These are phyloP conservation scores for Philopedon plagiatum DNA, from an alignment of 2,888 invertebrate genomes.

Conservation along the genomic window DNA sequence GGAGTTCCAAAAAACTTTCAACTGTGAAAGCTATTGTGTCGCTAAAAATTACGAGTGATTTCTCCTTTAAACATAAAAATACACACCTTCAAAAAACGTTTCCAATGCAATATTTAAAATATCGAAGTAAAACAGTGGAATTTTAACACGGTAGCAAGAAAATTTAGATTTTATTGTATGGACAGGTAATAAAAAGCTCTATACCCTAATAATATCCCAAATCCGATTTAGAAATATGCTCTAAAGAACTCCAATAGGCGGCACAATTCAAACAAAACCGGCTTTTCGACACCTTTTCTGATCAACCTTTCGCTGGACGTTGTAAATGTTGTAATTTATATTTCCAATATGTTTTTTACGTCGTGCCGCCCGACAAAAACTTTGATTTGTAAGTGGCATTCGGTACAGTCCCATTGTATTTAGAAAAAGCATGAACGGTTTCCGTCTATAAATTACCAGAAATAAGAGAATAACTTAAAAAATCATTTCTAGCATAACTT, in stretches of 20 bases:
- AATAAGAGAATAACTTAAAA: slow-evolving; percentile 3
- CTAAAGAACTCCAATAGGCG: slow-evolving; percentile 1
- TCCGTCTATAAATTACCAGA: slow-evolving; percentile 24
- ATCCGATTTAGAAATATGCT: not conserved
- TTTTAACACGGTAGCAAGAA: no score
- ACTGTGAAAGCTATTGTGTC: no score
- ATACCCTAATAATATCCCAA: not conserved
- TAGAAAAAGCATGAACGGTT: not conserved
- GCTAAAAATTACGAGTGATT: no score
- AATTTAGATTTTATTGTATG: no score
- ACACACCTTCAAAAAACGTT: no score
- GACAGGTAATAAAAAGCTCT: not conserved
- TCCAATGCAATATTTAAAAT: no score
- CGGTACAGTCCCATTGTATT: slow-evolving; percentile 22
- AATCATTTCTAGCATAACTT: not conserved
- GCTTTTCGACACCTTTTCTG: slow-evolving; percentile 40
- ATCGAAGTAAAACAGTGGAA: no score
- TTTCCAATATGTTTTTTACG: slow-evolving; percentile 27
- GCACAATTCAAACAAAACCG: slow-evolving; percentile 29
- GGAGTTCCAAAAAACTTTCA: no score
- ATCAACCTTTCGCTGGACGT: slow-evolving; percentile 23
- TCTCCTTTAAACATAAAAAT: no score
- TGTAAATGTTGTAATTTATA: slow-evolving; percentile 41
- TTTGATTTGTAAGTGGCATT: slow-evolving; percentile 25
- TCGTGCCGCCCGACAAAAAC: slow-evolving; percentile 18